Evolutionary conservation across 2,797 vertebrate species (phyloP), one percentile per base, ranked within the genome.

Genomic region (Geotrypetes seraphini): DNA sequence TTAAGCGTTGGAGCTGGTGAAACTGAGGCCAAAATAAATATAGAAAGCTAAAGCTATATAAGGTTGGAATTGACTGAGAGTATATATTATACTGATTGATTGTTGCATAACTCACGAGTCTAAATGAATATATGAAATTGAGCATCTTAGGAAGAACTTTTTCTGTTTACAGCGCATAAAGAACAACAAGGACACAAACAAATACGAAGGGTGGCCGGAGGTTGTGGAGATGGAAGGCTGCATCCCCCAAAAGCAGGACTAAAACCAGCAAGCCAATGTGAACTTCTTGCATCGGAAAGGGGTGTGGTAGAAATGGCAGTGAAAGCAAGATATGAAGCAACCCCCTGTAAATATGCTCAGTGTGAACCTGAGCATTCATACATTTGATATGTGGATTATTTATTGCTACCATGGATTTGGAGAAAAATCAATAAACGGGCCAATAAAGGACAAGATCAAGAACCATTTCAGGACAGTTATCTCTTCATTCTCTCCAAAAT

Each of bases 211-310:
- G n/a, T 99, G 95, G 95, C 95, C 95, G 1, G 95, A 96, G 41
- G 94, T 99, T 39, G 71, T 99, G 37, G 95, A 97, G 66, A 96
- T 99, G 91, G 95, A 99, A 66, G 95, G 95, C 7, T 99, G 95
- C 56, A 83, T 97, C 33, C 93, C 94, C 3, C 79, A 84, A 57
- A 90, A 87, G 57, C 73, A 74, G 22, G 81, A 84, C n/a, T 94
- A 61, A 34, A 5, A 23, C 8, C 2, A 8, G 24, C 14, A 38
- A 37, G 29, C 36, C 50, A 46, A 43, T n/a, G 53, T 78, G 28
- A 19, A 26, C 19, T 70, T 66, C 59, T 50, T 40, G 43, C 45
- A 9, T 36, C 42, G n/a, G 17, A 9, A 18, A 21, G 32, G 28
- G 23, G n/a, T n/a, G n/a, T n/a, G n/a, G n/a, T n/a, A 37, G 61